Conservation (phyloP, 1,140 invertebrate species). For the Campoletis sonorensis region DNA sequence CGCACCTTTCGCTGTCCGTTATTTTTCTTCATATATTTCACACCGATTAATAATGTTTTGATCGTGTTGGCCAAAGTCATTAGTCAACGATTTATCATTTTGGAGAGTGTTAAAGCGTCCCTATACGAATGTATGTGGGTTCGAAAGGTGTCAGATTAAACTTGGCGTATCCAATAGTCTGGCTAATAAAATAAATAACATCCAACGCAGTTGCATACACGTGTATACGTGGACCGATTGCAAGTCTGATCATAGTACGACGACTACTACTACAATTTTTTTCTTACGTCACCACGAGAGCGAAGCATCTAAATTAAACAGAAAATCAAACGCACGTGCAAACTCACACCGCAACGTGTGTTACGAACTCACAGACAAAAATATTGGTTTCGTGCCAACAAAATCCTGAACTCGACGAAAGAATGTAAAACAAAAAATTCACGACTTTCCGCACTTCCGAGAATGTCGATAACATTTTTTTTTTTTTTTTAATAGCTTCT, state of each 20-base stretch:
- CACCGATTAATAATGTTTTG: slow-evolving; percentile 4
- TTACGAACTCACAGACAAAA: slow-evolving; percentile 40
- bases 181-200: slow-evolving; percentile 36
- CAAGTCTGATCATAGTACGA: background rate
- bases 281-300: slow-evolving; percentile 63
- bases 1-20: no score
- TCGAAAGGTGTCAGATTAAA: slow-evolving; percentile 6
- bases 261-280: slow-evolving; percentile 5
- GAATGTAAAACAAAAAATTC: background rate
- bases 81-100: slow-evolving; percentile 40
- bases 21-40: no score
- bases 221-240: background rate
- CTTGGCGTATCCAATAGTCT: slow-evolving; percentile 28
- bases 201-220: background rate
- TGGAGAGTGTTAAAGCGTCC: background rate
- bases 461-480: slow-evolving; percentile 59
- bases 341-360: slow-evolving; percentile 2
- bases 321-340: slow-evolving; percentile 56
- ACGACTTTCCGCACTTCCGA: slow-evolving; percentile 56
- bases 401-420: slow-evolving; percentile 54
- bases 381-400: slow-evolving; percentile 70
- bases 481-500: no score
- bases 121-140: background rate
- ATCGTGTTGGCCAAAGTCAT: slow-evolving; percentile 5
- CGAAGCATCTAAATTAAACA: slow-evolving; percentile 69